Base-by-base conservation (phyloP, 2,113 vertebrate species). In the Brevimyrus niger region DNA sequence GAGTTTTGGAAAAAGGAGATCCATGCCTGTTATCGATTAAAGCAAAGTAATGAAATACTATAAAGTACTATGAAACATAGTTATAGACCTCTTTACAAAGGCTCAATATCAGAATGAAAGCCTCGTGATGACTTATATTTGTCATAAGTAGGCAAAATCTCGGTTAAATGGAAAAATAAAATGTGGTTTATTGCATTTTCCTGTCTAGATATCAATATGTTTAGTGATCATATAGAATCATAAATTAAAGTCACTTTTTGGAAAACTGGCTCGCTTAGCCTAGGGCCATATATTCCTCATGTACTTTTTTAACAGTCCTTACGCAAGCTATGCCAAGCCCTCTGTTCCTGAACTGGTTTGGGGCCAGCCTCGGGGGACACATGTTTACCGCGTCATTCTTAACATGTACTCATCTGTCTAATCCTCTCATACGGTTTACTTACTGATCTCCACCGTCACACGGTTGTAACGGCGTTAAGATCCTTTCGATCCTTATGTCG, bases 91-190 rank as follows among this genome's bases (percentile, higher is more conserved):
- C 31, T 87, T 87, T 53, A 87, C 48, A 53, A 35, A 35, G 85
- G 47, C 27, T 87, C 35, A 44, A 35, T 44, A 87, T 87, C 35
- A 35, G 87, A 44, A 38, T 21, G 21, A 44, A 87, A 84, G 44
- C 42, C 51, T 21, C 38, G 55, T 44, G 87, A 87, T 87, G 87
- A 87, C 87, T 87, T 61, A 44, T 23, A 87, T 44, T 87, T 87
- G 87, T 50, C 87, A 53, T 53, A 65, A 61, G 50, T 31, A 44
- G 35, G 53, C 53, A 53, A 87, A 65, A 87, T 44, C n/a, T 58
- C 5, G 87, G 55, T 87, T 87, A 87, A 55, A 35, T 50, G 15
- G 27, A 86, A 53, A 44, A 87, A 87, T 53, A 61, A 87, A 53
- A 48, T 86, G 23, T 51, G 27, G 50, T 87, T 53, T 55, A 87